Conservation (phyloP, 2,797 vertebrate genomes). For the Loris lydekkerianus region DNA sequence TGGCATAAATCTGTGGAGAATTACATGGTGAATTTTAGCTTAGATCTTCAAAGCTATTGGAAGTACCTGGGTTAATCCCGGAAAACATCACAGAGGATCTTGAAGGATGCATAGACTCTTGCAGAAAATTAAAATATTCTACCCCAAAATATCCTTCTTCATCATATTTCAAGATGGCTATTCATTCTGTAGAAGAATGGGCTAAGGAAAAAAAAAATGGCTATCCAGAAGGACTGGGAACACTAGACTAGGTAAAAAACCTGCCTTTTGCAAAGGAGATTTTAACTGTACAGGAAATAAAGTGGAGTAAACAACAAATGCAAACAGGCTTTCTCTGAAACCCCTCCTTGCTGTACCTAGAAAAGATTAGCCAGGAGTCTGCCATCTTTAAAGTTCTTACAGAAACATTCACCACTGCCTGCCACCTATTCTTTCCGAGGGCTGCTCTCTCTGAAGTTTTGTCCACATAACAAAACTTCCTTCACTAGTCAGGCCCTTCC, state of each 20-base stretch:
- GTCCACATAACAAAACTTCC: background rate
- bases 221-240: background rate
- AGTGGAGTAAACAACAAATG: conserved; percentile 10
- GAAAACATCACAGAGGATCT: background rate
- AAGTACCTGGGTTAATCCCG: background rate
- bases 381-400: background rate
- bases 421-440: background rate
- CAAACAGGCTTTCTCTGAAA: background rate
- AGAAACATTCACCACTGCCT: background rate
- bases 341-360: background rate
- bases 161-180: background rate
- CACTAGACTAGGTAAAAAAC: background rate
- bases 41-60: background rate
- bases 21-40: background rate
- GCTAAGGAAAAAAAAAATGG: background rate
- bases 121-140: background rate
- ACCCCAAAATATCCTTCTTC: background rate
- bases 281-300: background rate
- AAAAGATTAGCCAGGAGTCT: background rate
- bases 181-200: background rate
- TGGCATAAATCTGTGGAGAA: background rate
- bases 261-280: background rate
- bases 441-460: background rate
- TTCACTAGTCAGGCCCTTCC: background rate
- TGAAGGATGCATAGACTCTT: background rate